Percentiles rank a stretch among this genome's conserved stretches.
Conservation (phyloP, 2,113 vertebrate species). For the Chlorocebus sabaeus region DNA sequence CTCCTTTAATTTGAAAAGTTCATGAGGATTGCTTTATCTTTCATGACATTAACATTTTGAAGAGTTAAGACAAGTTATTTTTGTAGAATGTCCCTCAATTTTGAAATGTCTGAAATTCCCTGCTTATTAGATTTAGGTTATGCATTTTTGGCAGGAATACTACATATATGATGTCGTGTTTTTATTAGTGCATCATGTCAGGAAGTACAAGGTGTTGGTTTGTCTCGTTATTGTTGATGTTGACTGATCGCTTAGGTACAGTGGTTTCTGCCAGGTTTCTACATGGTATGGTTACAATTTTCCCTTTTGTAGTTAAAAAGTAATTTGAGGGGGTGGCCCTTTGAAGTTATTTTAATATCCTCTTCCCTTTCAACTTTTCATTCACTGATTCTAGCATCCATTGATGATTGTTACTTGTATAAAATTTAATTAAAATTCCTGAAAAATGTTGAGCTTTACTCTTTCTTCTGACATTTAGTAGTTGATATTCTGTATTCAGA, state of each 20-base stretch:
- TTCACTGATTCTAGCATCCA: constrained; percentile 8
- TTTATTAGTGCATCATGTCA: not conserved
- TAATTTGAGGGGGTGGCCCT: not conserved
- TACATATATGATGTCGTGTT: not conserved
- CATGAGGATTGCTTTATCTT: constrained; percentile 13
- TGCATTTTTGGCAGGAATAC: not conserved
- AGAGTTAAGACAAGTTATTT: not conserved
- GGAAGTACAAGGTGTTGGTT: not conserved
- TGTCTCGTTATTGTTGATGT: not conserved
- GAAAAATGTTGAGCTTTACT: not conserved
- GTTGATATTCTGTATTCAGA: not conserved
- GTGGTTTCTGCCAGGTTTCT: not conserved
- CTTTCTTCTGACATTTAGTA: not conserved
- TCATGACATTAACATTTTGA: constrained; percentile 21
- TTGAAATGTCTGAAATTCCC: not conserved
- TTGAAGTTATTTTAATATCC: not conserved
- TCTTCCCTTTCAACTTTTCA: not conserved
- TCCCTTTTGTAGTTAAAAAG: not conserved
- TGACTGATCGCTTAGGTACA: not conserved
- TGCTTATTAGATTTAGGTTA: not conserved
- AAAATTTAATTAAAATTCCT: constrained; percentile 10
- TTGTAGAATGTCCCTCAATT: constrained; percentile 1
- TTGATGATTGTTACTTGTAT: constrained; percentile 14
- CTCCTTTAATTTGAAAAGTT: constrained; percentile 12
- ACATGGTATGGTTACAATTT: not conserved